Evolutionary conservation across 2,797 vertebrate species (phyloP), one percentile per base, ranked within the genome.

Genomic region (Crocodylus rhombifer): DNA sequence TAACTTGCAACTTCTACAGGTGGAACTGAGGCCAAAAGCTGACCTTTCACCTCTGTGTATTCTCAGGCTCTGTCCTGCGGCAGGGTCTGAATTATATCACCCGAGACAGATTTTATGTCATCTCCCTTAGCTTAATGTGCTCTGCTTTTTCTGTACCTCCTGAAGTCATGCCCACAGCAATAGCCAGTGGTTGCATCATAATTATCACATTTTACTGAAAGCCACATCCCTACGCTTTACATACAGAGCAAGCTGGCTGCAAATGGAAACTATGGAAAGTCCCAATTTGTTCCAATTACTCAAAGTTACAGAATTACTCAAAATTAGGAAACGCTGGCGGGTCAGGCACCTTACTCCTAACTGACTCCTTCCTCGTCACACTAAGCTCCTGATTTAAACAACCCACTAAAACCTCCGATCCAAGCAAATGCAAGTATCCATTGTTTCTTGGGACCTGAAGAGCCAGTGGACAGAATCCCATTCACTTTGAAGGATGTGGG

Each of bases 171-270:
- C 84, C 93, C 42, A 11, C 7, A 84, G 71, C 77, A 77, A 28
- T 26, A 88, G 75, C 36, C 23, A 26, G 13, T 51, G 36, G 79
- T 69, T 88, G 77, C 71, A 73, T 25, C 42, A 88, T 87, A 92
- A 86, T 94, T 80, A 85, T 1, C 28, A 87, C 86, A 80, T 21
- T 79, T 56, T 87, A 88, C 4, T 83, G 80, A 69, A 58, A 42
- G 10, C 1, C 12, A 65, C 89, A 81, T 71, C 89, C 65, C 85
- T 85, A 23, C 58, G 16, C 51, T 88, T 76, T 91, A 62, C 25
- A 63, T 94, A 28, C 42, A 88, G 21, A 89, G 58, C 7, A 84
- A 94, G 80, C 25, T 81, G 23, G 62, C 89, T 42, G 89, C 56
- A 73, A 64, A 4, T 36, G 61, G 84, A 28, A 74, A 95, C 90